These are phyloP conservation scores for Girardinus metallicus DNA, from an alignment of 2,797 vertebrate species.

Conservation along the genomic window DNA sequence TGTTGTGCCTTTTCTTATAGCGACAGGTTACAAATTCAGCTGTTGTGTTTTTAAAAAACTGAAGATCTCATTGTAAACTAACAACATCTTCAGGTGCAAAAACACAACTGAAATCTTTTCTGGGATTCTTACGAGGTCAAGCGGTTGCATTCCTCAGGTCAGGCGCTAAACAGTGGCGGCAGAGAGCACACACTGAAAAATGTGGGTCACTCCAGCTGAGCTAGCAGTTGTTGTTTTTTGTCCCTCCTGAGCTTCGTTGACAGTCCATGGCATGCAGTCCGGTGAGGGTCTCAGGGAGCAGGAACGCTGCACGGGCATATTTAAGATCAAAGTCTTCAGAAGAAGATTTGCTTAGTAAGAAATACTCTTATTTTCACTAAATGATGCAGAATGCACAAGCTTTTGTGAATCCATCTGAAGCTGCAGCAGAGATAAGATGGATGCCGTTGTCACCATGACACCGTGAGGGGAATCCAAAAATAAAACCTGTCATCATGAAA, in stretches of 20 bases:
- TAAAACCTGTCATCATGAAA: slow-evolving; percentile 43
- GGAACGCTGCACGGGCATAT: slow-evolving; percentile 44
- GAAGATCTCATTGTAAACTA: background rate
- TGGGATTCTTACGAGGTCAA: slow-evolving; percentile 45
- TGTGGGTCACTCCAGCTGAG: slow-evolving; percentile 74
- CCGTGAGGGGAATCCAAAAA: slow-evolving; percentile 33
- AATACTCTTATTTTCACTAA: slow-evolving; percentile 7
- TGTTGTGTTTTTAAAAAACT: background rate
- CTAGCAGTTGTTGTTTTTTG: slow-evolving; percentile 71
- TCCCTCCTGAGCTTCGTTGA: slow-evolving; percentile 51
- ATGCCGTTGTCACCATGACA: slow-evolving; percentile 59
- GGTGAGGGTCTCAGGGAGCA: slow-evolving; percentile 41
- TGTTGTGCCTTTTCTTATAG: background rate
- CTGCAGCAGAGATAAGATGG: slow-evolving; percentile 66
- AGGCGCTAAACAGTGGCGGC: slow-evolving; percentile 68
- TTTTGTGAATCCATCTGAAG: slow-evolving; percentile 36
- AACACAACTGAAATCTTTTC: slow-evolving; percentile 24
- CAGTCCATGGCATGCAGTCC: slow-evolving; percentile 47
- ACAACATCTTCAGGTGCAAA: slow-evolving; percentile 13
- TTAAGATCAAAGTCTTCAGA: slow-evolving; percentile 26
- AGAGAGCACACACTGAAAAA: slow-evolving; percentile 64
- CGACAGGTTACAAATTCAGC: background rate
- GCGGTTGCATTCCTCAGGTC: slow-evolving; percentile 63
- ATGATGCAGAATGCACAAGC: slow-evolving; percentile 50
- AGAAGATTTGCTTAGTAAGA: slow-evolving; percentile 3